Percentiles rank a stretch among this genome's conserved stretches.
Evolutionary conservation across 2,797 vertebrate genomes (phyloP).

Genomic region (Pempheris klunzingeri): DNA sequence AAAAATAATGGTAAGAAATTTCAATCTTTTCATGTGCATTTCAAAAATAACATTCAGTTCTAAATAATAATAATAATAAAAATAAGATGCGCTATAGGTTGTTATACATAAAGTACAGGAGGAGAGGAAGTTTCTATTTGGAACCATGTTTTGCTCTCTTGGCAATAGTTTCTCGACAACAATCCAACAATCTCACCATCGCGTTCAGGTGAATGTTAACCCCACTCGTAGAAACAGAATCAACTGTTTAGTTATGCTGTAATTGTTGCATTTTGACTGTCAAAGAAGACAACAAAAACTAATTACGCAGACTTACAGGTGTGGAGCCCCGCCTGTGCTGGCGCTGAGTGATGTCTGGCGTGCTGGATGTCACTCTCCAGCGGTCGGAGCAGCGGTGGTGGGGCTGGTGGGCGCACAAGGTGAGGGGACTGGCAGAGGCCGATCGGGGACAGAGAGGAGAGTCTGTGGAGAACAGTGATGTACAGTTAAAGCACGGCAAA

Average conservation of each 20-base stretch:
- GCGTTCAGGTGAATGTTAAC: neutral
- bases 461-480: slow-evolving; percentile 70
- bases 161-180: neutral
- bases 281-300: no score
- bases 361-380: slow-evolving; percentile 89
- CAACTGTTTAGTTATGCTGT: neutral
- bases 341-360: slow-evolving; percentile 88
- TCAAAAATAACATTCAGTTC: neutral
- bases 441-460: slow-evolving; percentile 94
- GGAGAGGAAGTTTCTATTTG: neutral
- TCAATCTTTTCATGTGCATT: neutral
- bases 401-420: slow-evolving; percentile 88
- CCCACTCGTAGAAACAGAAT: neutral
- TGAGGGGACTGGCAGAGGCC: slow-evolving; percentile 93
- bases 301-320: slow-evolving; percentile 83
- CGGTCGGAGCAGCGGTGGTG: slow-evolving; percentile 92
- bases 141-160: neutral
- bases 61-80: neutral
- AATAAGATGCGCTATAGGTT: accelerated
- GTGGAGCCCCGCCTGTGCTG: slow-evolving; percentile 87
- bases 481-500: neutral
- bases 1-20: neutral
- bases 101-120: neutral
- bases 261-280: neutral
- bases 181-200: neutral